Percentiles rank a stretch among this genome's conserved stretches.
Evolutionary conservation across 2,888 invertebrate species (phyloP).

Genomic region (Tachina fera): DNA sequence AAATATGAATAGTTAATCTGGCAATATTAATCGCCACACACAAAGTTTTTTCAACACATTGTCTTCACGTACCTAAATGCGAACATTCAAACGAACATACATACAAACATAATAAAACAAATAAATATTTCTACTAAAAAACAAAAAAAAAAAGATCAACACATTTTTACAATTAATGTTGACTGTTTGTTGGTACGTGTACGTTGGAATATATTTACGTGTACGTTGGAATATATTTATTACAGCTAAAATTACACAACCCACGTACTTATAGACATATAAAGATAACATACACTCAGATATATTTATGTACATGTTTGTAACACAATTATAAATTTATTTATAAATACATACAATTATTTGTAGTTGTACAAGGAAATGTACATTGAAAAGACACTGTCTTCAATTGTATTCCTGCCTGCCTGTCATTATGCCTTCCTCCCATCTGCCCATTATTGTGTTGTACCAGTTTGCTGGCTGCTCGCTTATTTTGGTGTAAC

Average conservation of each 20-base stretch:
- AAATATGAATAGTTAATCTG: constrained; percentile 9
- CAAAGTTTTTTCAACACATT: constrained; percentile 26
- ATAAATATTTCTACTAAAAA: constrained; percentile 8
- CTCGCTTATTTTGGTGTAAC: constrained; percentile 9
- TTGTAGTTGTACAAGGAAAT: constrained; percentile 29
- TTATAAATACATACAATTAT: not conserved
- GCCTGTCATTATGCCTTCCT: not conserved
- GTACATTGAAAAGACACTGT: constrained; percentile 46
- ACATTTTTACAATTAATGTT: constrained; percentile 46
- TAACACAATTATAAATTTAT: not conserved
- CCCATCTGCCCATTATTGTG: not conserved
- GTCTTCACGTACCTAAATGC: not conserved
- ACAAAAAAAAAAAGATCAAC: constrained; percentile 14
- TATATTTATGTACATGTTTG: no score
- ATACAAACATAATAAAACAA: not conserved
- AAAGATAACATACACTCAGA: not conserved
- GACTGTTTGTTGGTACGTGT: constrained; percentile 40
- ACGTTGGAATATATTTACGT: constrained; percentile 36
- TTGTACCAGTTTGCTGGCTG: not conserved
- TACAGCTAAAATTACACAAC: constrained; percentile 40
- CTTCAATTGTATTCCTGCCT: constrained; percentile 30
- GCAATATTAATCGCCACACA: constrained; percentile 27
- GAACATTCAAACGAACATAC: not conserved
- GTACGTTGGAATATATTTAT: constrained; percentile 32
- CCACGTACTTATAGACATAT: not conserved